Evolutionary conservation across 2,888 invertebrate genomes (phyloP), one percentile per base, ranked within the genome.

Genomic region (Apoderus coryli): DNA sequence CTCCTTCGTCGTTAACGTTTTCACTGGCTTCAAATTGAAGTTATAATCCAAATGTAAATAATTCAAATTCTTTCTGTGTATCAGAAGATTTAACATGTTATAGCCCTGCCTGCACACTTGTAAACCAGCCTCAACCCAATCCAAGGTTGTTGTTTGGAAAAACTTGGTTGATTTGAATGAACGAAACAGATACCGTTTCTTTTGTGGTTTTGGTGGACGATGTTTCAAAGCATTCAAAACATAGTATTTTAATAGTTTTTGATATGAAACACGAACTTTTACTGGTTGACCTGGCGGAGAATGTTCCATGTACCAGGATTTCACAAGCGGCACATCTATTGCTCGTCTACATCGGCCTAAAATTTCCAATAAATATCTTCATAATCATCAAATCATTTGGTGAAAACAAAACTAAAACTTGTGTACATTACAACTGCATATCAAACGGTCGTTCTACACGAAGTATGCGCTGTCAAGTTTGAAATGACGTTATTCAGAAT

Each of bases 91-190:
- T 39, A 99, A 63, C 98, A 99, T 99, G 59, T 99, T 99, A 63
- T 99, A 99, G 3, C 98, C 98, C 59, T 99, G 98, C 1, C 96
- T 72, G 55, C 98, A 96, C 2, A 95, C 88, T 64, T 98, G 98
- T 25, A 98, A 62, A 3, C 98, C 98, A 7, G 93, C 95, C 61
- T 99, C 98, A 2, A 99, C 98, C 98, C 98, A 99, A 62, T 99
- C 98, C 44, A 99, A 63, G 1, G 93, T 93, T 0, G 98, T 99
- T 0, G 92, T 92, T 75, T 99, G 96, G 69, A 99, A 99, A 65
- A 99, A 99, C 60, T 99, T 99, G 1, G 98, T 99, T 0, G 95
- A 88, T 60, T 99, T 99, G 63, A 99, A 99, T 1, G 98, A 98
- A 15, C 95, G 76, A 72, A 98, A 98, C 25, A 98, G 63, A 52